phyloP scores from a whole-genome alignment of 2,113 vertebrate genomes.

The Microtus oregoni region DNA sequence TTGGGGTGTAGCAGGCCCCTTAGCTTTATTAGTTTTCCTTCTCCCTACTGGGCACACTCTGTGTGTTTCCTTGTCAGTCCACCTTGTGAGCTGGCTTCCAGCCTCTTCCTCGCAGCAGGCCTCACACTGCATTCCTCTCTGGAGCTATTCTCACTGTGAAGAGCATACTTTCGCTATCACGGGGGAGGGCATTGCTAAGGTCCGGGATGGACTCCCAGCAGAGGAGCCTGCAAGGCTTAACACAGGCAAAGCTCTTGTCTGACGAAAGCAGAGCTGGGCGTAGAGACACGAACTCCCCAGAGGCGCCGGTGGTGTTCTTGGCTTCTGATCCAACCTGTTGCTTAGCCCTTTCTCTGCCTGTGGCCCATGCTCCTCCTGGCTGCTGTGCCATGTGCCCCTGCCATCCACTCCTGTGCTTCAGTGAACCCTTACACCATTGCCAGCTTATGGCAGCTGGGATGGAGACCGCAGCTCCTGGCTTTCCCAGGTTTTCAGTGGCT shows the following conservation, averaged over 20 bases:
- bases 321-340: neutral
- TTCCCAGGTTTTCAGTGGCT: neutral
- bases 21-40: rapidly evolving
- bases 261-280: too few species aligned
- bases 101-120: neutral
- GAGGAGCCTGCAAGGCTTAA: neutral
- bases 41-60: rapidly evolving
- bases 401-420: rapidly evolving
- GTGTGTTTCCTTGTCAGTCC: rapidly evolving
- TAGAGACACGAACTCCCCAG: rapidly evolving
- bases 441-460: rapidly evolving
- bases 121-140: neutral
- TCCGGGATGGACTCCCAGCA: neutral
- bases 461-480: rapidly evolving
- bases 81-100: rapidly evolving
- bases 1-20: rapidly evolving
- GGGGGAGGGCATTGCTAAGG: neutral
- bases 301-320: rapidly evolving
- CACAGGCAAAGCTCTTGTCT: rapidly evolving
- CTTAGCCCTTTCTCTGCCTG: neutral
- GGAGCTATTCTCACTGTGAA: neutral
- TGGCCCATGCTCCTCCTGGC: rapidly evolving
- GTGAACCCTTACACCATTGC: rapidly evolving
- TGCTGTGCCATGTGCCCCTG: rapidly evolving
- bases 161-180: neutral